Base-by-base conservation (phyloP, 2,113 vertebrate genomes). In the Galeopterus variegatus region DNA sequence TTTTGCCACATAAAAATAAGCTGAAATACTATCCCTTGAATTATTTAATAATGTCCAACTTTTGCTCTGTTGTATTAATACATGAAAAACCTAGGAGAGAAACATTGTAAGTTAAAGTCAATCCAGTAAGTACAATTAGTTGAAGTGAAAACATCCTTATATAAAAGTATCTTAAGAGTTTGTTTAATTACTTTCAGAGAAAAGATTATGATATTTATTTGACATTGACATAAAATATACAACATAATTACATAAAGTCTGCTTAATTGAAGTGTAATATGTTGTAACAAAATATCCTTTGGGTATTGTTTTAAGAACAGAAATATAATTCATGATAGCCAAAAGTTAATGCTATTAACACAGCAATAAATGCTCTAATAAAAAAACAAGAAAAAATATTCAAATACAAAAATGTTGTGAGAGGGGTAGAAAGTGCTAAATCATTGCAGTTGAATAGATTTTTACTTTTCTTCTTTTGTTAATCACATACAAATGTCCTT, bases 221-320 rank as follows among this genome's bases (percentile, higher is more conserved):
- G 48, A 94, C 15, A 50, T 97, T 98, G 77, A 94, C 87, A 96
- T 94, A 96, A 98, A 98, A 96, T 96, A 97, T 50, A 96, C 80
- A 97, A 95, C 98, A 97, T 76, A 98, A 97, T 96, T 90, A 96
- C 95, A 95, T 70, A 83, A 92, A 98, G 98, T 98, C 94, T 94
- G 58, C 84, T 96, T 98, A 98, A 98, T 98, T 98, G 98, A 98
- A 98, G 97, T 15, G 0, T 96, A 97, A 96, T 15, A 94, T 2
- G 0, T 94, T 96, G 77, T 90, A 97, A 98, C 88, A 95, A 98
- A 98, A 85, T 90, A 97, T 97, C 95, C 97, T 93, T 97, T 84
- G 97, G 82, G 94, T 98, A 96, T 96, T 97, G 92, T 70, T 96
- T 91, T 92, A 97, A 96, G 93, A 58, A 97, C 52, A 98, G 70